Conservation (phyloP, 2,113 vertebrate species). For the Pseudorasbora parva region DNA sequence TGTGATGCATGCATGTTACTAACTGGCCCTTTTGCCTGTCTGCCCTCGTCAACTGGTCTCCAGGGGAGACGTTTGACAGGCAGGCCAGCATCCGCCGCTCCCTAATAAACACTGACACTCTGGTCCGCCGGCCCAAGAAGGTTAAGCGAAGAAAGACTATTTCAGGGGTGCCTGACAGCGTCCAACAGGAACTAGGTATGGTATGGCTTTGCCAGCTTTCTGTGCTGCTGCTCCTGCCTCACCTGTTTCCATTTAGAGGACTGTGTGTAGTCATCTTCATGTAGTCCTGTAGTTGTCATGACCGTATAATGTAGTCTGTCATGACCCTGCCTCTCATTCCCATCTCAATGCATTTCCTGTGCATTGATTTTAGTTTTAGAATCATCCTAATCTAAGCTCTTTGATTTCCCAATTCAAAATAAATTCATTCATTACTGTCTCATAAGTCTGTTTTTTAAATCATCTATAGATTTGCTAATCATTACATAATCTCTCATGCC, state of each 20-base stretch:
- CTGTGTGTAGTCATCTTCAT: neutral
- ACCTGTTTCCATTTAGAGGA: conserved; percentile 48
- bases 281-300: conserved; percentile 31
- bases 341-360: neutral
- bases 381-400: neutral
- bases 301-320: neutral
- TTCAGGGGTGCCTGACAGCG: conserved; percentile 97
- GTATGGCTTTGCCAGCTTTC: conserved; percentile 80
- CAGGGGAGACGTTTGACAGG: conserved; percentile 99
- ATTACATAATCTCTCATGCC: neutral
- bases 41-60: conserved; percentile 79
- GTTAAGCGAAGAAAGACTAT: conserved; percentile 99
- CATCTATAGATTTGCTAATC: neutral
- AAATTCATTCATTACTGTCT: neutral
- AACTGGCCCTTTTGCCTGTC: conserved; percentile 47
- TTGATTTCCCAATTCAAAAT: neutral
- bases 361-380: neutral
- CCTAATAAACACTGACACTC: conserved; percentile 96
- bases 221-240: conserved; percentile 64
- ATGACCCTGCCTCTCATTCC: neutral
- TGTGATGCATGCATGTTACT: conserved; percentile 49
- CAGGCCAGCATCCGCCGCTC: conserved; percentile 98
- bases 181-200: conserved; percentile 99
- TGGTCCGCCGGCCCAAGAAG: conserved; percentile 98
- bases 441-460: neutral